Evolutionary conservation across 2,113 vertebrate genomes (phyloP), one percentile per base, ranked within the genome.

Genomic region (Sylvicapra grimmia): DNA sequence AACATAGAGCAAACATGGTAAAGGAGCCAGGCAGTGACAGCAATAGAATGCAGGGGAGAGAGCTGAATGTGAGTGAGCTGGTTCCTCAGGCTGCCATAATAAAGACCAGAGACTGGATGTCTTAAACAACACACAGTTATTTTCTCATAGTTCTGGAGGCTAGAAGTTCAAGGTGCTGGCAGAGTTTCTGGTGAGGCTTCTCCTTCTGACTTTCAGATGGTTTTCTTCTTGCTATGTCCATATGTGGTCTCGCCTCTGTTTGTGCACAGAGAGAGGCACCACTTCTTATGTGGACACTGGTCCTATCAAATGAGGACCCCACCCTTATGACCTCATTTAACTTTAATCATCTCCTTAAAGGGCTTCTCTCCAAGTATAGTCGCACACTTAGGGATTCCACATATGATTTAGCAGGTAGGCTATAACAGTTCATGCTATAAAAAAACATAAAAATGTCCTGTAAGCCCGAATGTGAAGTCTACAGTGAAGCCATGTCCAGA

Each of bases 401-500:
- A 29, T 27, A 23, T n/a, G 56, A 90, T 33, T 93, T 88, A 31
- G 23, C 5, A 40, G 4, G 12, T 9, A n/a, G 51, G 13, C 68
- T 18, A 14, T 44, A 10, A 13, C 11, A 95, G 3, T 36, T 83
- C 11, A 77, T 1, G 13, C 21, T 21, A 18, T 56, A 56, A 51
- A 4, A 63, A 16, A 61, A 49, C 63, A 36, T 54, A 8, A 65
- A 56, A 56, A 49, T n/a, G 4, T 12, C 21, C 16, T 16, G 4
- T 14, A 86, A 68, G 14, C 5, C 2, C 5, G 0, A 47, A 4
- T 8, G 15, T 7, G 8, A 6, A 7, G 1, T 68, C 29, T 58
- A 2, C 27, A 59, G 15, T 10, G 3, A 85, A 91, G 44, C 21
- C 27, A 6, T 14, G 19, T 25, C 3, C 21, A 27, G 40, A 5